Conservation (phyloP, 2,888 invertebrate genomes). For the Lasiommata megera region DNA sequence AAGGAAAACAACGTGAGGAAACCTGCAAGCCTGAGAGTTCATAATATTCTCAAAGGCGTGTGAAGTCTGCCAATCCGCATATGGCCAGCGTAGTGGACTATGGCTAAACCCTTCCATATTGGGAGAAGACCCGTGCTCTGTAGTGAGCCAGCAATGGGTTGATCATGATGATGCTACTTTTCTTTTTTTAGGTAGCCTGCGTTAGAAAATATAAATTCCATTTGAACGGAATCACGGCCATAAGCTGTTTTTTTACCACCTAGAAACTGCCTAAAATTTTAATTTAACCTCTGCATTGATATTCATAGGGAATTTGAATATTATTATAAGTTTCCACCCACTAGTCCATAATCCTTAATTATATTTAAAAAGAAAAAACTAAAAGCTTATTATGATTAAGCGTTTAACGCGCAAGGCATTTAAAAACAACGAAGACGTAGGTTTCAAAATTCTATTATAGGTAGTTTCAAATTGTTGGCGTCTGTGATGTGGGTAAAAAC, state of each 20-base stretch:
- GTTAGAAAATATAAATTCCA: too few species aligned
- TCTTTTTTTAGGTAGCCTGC: too few species aligned
- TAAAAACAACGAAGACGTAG: conserved; percentile 19
- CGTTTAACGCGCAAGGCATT: conserved; percentile 24
- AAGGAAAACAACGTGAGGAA: too few species aligned
- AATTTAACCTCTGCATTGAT: conserved; percentile 15
- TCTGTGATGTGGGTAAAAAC: conserved; percentile 8
- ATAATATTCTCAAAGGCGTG: too few species aligned
- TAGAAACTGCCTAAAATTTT: conserved; percentile 8
- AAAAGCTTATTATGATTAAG: conserved; percentile 26
- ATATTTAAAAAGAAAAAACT: conserved; percentile 17
- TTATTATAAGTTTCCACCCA: conserved; percentile 10
- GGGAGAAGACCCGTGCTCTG: too few species aligned
- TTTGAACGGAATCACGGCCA: too few species aligned
- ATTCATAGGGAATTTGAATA: conserved; percentile 12
- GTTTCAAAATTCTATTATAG: conserved; percentile 23
- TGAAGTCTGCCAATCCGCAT: too few species aligned
- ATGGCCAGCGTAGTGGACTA: too few species aligned
- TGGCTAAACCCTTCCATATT: too few species aligned
- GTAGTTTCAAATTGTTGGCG: conserved; percentile 19
- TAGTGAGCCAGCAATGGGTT: too few species aligned
- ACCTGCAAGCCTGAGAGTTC: too few species aligned
- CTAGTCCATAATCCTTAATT: conserved; percentile 19
- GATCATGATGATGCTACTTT: too few species aligned
- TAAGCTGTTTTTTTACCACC: not conserved